Percentiles rank a stretch among this genome's conserved stretches.
Evolutionary conservation across 2,113 vertebrate genomes (phyloP).

Genomic region (Sylvia atricapilla): DNA sequence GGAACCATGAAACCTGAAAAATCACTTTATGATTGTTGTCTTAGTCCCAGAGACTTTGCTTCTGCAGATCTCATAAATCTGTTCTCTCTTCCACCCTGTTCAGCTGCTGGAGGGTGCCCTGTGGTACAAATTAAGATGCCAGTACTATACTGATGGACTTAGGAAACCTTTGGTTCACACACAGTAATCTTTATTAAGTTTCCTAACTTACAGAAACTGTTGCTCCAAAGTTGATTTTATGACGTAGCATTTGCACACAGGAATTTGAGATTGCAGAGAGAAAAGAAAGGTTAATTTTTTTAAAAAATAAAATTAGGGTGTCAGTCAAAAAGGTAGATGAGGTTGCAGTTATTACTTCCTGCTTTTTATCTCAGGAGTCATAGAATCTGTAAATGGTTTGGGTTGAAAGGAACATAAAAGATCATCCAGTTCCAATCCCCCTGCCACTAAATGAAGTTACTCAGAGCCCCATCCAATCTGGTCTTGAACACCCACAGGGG

Average conservation of each 20-base stretch:
- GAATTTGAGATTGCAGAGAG: background rate
- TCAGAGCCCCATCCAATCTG: background rate
- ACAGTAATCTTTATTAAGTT: background rate
- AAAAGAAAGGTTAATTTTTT: accelerated
- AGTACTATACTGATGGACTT: background rate
- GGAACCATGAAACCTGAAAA: background rate
- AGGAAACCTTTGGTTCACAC: background rate
- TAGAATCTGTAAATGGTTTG: background rate
- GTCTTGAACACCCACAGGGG: background rate
- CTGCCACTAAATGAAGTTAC: background rate
- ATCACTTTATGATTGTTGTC: accelerated
- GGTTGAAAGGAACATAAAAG: background rate
- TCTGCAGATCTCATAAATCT: background rate
- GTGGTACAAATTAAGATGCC: background rate
- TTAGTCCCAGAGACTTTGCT: background rate
- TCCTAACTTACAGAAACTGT: background rate
- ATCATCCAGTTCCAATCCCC: background rate
- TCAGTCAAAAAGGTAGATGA: background rate
- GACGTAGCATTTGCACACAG: background rate
- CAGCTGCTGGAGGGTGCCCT: background rate
- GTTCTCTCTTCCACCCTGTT: background rate
- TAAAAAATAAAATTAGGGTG: background rate
- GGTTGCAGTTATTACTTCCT: background rate
- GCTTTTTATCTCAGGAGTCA: background rate
- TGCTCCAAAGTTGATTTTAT: background rate